Evolutionary conservation across 2,797 vertebrate genomes (phyloP), one percentile per base, ranked within the genome.

Genomic region (Sebastes minor): DNA sequence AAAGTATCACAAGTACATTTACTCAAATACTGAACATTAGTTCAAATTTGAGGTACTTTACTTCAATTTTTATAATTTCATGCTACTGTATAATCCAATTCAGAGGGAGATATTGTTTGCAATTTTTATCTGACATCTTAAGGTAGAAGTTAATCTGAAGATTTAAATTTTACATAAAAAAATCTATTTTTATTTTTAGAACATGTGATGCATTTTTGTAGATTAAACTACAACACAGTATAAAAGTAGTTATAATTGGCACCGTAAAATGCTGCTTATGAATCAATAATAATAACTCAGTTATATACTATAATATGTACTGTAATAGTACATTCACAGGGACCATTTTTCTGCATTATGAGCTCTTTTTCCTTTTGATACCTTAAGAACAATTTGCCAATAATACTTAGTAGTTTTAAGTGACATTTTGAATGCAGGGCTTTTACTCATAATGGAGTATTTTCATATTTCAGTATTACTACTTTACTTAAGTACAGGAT

Each of bases 341-440:
- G 46, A 20, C 46, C 46, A 20, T 49, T 49, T 49, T 20, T 49
- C 46, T 49, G 46, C 46, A 49, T 49, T 0, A 0, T 20, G 46
- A 49, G 46, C 46, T 49, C 0, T 49, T 42, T 46, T 49, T 49
- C 46, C 46, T 49, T 49, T 49, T 49, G 18, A 49, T 49, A 46
- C 42, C 0, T 8, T 16, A 49, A 49, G 18, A 0, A 49, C 46
- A 49, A 0, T 49, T 49, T 49, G 18, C 46, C 18, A 18, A 49
- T 49, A 49, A 46, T 46, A 20, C 42, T 46, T 16, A 0, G 0
- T 42, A 46, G 0, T 46, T 18, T 18, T 46, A 49, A 49, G 46
- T 49, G 18, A 49, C 46, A 49, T 49, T 49, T 49, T 49, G 46
- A 49, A 49, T 49, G 46, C 46, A 49, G 42, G 42, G 46, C 46